Percentiles rank a stretch among this genome's conserved stretches.
Conservation (phyloP, 2,797 vertebrate species). For the Sebastes minor region DNA sequence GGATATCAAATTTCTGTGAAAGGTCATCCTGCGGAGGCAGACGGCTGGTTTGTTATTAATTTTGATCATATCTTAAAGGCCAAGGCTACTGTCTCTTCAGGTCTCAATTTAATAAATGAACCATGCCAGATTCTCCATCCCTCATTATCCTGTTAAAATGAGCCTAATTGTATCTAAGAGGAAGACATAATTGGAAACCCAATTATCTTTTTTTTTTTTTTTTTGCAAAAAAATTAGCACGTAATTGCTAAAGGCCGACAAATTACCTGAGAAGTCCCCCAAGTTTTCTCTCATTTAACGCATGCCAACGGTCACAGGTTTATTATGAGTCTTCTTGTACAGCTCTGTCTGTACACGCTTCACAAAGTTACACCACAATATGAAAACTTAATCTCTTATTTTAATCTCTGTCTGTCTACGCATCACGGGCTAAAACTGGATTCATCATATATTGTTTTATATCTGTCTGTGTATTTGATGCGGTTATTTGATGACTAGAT, state of each 20-base stretch:
- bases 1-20: constrained; percentile 3
- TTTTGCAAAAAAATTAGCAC: background rate
- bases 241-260: background rate
- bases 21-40: constrained; percentile 8
- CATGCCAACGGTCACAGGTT: background rate
- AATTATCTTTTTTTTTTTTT: background rate
- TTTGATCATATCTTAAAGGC: constrained; percentile 31
- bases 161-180: constrained; percentile 9
- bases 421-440: background rate
- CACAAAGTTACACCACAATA: background rate
- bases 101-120: constrained; percentile 30
- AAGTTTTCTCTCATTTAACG: background rate
- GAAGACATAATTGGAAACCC: constrained; percentile 6
- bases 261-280: background rate
- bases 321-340: constrained; percentile 1
- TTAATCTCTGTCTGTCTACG: background rate
- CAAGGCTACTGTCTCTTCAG: background rate
- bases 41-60: constrained; percentile 14
- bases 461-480: background rate
- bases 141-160: constrained; percentile 34
- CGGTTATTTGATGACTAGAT: background rate
- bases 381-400: background rate
- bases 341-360: background rate
- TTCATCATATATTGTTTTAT: background rate
- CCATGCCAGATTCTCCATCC: background rate